Evolutionary conservation across 2,888 invertebrate species (phyloP), one percentile per base, ranked within the genome.

Genomic region (Cephus sareptanus): DNA sequence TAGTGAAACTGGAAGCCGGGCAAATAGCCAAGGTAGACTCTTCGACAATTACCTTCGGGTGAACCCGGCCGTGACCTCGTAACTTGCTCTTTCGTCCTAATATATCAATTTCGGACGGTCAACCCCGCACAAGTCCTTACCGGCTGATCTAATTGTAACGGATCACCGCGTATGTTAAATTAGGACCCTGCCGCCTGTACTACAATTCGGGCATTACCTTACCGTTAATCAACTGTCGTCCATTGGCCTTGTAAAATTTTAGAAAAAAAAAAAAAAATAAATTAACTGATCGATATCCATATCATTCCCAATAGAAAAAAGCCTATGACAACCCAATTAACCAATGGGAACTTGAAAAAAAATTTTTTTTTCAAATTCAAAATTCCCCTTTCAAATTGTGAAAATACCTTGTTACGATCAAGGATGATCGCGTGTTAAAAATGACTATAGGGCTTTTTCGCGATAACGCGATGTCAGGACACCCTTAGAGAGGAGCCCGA

Each of bases 301-400:
- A 40, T 56, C 56, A 56, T 9, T 56, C 2, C 6, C 15, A 1
- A 56, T 9, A 9, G 9, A 56, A 9, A 2, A 23, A 15, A 15
- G 2, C 9, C 56, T 9, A 56, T 13, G 37, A 4, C 13, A 1
- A 37, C 0, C 37, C 4, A 3, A 37, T 13, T 56, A 2, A 23
- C 9, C 9, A 23, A 2, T 2, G 56, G 9, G 0, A 23, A 40
- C 1, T 1, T 15, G 40, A 40, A 40, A 33, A 33, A 33, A 37
- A 15, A 13, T 0, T 4, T 15, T 40, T 40, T 40, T 40, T 23
- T 56, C 23, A 15, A 56, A 56, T 56, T 56, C 23, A 23, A 56
- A 56, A 56, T 13, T 1, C 0, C 15, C 4, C 4, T 0, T 13
- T 4, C 1, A 13, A 37, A 40, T 1, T 15, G 0, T 6, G 15